Evolutionary conservation across 2,888 invertebrate genomes (phyloP).

Genomic region (Drosophila anceps): DNA sequence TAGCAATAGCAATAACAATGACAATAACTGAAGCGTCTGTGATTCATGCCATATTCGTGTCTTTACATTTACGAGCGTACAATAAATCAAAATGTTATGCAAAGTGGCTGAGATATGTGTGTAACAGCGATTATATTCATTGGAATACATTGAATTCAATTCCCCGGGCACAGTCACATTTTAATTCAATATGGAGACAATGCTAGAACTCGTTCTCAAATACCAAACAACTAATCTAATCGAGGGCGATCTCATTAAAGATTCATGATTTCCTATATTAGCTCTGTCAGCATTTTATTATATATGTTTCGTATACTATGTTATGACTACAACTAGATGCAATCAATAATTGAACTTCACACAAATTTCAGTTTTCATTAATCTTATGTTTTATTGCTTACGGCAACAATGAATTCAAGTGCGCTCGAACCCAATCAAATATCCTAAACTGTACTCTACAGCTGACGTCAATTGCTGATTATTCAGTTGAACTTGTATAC

Average conservation of each 20-base stretch:
- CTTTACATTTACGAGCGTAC: slow-evolving; percentile 26
- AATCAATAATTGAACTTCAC: neutral
- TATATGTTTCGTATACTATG: neutral
- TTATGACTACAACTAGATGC: neutral
- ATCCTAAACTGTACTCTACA: slow-evolving; percentile 10
- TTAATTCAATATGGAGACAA: slow-evolving; percentile 11
- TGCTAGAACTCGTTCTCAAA: slow-evolving; percentile 28
- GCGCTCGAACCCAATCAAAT: neutral
- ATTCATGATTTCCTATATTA: slow-evolving; percentile 25
- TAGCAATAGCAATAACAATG: slow-evolving; percentile 13
- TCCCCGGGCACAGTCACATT: slow-evolving; percentile 19
- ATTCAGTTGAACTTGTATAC: slow-evolving; percentile 12
- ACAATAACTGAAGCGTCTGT: slow-evolving; percentile 9
- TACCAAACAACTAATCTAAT: slow-evolving; percentile 8
- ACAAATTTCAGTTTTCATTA: neutral
- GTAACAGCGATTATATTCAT: slow-evolving; percentile 45
- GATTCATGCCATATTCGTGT: slow-evolving; percentile 49
- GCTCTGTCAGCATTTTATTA: neutral
- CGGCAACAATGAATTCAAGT: slow-evolving; percentile 9
- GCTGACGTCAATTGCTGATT: slow-evolving; percentile 56
- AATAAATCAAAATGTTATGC: slow-evolving; percentile 56
- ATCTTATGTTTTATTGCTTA: slow-evolving; percentile 3
- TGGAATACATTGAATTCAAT: slow-evolving; percentile 37
- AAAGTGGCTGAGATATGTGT: slow-evolving; percentile 19
- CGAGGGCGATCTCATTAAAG: neutral